Base-by-base conservation (phyloP, 2,797 vertebrate genomes). In the Onychomys torridus region DNA sequence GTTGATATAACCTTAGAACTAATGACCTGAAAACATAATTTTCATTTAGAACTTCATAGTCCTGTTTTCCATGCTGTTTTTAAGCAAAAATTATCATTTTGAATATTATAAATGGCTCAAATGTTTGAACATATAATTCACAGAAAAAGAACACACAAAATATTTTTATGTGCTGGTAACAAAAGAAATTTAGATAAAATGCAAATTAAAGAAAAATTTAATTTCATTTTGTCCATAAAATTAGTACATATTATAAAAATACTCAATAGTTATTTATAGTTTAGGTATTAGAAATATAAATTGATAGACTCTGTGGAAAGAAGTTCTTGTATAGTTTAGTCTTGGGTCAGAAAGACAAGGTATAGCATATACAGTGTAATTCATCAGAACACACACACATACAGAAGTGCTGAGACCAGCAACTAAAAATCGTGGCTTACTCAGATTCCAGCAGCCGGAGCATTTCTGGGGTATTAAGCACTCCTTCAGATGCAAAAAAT, bases 391-490 rank as follows among this genome's bases (percentile, higher is more conserved):
- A 87, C 14, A 77, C 27, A n/a, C 1, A 61, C 88, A 81, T 59
- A 46, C 16, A 92, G 81, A 92, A 78, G 40, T 97, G 79, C 92
- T 77, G 8, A 95, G 73, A 82, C 88, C 71, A 73, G 52, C 32
- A 65, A 49, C 57, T 77, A 11, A 19, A 93, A 91, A 49, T 81
- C 67, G 43, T 96, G 77, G 98, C 99, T 98, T 98, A 99, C 99
- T 97, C 98, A 46, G 99, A 99, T 98, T 99, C 99, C 5, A 99
- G 99, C 14, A 98, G 98, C 93, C 99, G 99, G 91, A 99, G 99
- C 96, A 99, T 98, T 95, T 98, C 98, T 40, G 99, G 98, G 96
- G 95, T 98, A 96, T 98, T 98, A 96, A 99, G 97, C 97, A 99
- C 98, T 87, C 99, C 99, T 89, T 99, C 99, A 1, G 99, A 99